Conservation (phyloP, 2,113 vertebrate species). For the Myrmecobius fasciatus region DNA sequence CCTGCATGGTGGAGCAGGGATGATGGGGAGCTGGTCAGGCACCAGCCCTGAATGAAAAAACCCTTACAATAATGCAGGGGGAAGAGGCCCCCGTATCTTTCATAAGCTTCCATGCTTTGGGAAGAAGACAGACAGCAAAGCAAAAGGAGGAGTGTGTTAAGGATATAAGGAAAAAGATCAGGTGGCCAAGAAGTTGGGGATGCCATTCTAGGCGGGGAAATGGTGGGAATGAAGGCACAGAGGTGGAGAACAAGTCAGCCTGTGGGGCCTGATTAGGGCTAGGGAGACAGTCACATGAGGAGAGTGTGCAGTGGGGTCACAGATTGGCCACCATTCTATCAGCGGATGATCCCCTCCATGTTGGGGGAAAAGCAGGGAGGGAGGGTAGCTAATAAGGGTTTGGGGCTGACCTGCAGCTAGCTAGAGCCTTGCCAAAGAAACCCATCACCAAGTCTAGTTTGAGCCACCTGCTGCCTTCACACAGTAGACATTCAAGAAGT, state of each 20-base stretch:
- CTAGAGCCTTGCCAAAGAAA: not conserved
- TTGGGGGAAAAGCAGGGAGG: no score
- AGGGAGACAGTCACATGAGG: not conserved
- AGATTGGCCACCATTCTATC: not conserved
- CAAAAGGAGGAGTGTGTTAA: not conserved
- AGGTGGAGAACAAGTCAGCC: not conserved
- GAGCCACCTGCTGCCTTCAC: not conserved
- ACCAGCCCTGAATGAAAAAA: not conserved
- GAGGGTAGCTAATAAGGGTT: not conserved
- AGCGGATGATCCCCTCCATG: not conserved
- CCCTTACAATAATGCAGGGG: not conserved
- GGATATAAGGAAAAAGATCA: not conserved
- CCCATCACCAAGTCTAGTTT: not conserved
- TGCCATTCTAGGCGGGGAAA: not conserved
- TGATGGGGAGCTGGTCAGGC: not conserved
- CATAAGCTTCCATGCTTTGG: not conserved
- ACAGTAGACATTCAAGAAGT: not conserved
- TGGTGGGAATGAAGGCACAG: not conserved
- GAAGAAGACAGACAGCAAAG: not conserved
- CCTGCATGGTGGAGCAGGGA: not conserved
- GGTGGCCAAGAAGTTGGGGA: not conserved
- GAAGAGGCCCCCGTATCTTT: not conserved
- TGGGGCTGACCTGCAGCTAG: not conserved
- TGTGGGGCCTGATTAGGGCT: not conserved
- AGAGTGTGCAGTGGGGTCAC: not conserved